Percentiles rank a stretch among this genome's conserved stretches.
Conservation (phyloP, 1,140 invertebrate species). For the Eriocheir sinensis region DNA sequence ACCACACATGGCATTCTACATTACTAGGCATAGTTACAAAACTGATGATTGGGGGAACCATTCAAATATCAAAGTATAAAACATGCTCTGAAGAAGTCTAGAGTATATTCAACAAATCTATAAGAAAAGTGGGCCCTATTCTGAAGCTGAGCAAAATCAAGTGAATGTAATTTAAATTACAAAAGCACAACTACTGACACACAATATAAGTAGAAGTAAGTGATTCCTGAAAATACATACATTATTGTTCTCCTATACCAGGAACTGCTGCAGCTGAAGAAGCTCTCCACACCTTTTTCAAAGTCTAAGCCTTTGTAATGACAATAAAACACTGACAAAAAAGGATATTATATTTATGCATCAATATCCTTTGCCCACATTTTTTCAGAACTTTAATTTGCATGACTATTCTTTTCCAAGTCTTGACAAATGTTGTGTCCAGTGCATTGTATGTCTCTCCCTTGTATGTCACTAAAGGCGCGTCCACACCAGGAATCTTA, state of each 20-base stretch:
- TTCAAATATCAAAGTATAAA: no score
- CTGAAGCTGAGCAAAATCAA: no score
- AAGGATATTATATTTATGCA: background rate
- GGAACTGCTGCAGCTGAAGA: background rate
- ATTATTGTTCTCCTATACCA: background rate
- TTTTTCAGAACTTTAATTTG: background rate
- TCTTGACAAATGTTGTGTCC: no score
- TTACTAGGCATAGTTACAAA: no score
- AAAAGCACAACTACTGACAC: background rate
- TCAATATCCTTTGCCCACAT: background rate
- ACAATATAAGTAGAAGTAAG: background rate
- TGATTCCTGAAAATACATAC: background rate
- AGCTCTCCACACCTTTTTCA: background rate
- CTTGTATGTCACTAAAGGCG: no score
- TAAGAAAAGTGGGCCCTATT: no score
- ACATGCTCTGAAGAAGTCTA: no score
- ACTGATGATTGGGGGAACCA: no score
- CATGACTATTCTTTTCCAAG: background rate
- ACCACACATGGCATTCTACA: no score
- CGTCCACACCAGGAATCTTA: no score
- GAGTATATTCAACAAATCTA: no score
- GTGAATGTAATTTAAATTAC: background rate
- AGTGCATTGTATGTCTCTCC: no score
- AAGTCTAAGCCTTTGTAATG: background rate
- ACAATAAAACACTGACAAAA: background rate